These are phyloP conservation scores for Microctonus aethiopoides DNA, from an alignment of 2,888 invertebrate genomes.

Conservation along the genomic window DNA sequence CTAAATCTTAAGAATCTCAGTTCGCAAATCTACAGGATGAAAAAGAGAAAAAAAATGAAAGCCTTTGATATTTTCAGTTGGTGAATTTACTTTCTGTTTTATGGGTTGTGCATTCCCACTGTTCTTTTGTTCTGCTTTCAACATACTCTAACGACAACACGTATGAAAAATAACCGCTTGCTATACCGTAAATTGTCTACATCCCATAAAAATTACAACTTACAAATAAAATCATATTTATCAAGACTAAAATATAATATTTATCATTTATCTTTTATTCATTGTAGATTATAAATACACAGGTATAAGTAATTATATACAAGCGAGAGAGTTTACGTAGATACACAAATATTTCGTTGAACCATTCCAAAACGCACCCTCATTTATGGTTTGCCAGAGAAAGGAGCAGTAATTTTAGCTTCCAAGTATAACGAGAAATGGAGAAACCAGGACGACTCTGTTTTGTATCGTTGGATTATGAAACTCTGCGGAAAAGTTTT, in stretches of 20 bases:
- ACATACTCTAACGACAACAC: background rate
- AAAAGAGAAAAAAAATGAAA: background rate
- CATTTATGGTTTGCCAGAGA: background rate
- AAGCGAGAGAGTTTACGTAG: background rate
- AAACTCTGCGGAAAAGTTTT: slow-evolving; percentile 24
- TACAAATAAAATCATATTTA: too few species aligned
- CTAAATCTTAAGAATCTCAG: background rate
- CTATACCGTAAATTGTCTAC: background rate
- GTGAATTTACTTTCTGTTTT: background rate
- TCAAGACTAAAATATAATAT: background rate
- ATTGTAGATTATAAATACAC: background rate
- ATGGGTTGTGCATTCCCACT: background rate
- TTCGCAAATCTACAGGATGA: background rate
- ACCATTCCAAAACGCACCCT: background rate
- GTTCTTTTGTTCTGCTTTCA: background rate
- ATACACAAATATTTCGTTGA: background rate
- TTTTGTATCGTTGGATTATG: slow-evolving; percentile 20
- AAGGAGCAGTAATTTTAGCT: background rate
- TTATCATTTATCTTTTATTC: background rate
- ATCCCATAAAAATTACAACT: background rate
- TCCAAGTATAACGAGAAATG: background rate
- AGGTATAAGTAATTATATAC: background rate
- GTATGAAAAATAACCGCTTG: background rate
- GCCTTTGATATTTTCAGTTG: background rate
- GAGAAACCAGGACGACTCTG: slow-evolving; percentile 7